phyloP scores from a whole-genome alignment of 2,797 vertebrate species.

The Scolopax rusticola region DNA sequence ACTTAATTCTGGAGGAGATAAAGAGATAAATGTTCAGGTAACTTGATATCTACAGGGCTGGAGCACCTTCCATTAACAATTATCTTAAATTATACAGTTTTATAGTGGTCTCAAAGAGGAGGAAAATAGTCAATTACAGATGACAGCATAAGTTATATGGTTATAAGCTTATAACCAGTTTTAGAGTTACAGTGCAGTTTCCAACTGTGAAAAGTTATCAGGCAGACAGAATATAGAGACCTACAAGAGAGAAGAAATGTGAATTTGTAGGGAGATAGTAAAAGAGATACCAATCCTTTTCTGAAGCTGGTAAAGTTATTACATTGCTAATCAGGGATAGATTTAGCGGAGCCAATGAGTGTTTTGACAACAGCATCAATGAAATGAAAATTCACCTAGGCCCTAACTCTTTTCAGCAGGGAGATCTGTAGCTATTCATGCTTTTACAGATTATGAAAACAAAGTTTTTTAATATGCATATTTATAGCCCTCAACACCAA shows the following conservation, averaged over 20 bases:
- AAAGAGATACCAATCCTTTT: not conserved
- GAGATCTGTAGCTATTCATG: not conserved
- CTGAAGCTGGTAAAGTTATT: not conserved
- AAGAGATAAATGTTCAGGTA: not conserved
- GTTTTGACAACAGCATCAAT: not conserved
- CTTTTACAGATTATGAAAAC: slow-evolving; percentile 30
- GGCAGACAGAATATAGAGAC: not conserved
- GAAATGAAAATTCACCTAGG: not conserved
- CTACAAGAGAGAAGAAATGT: not conserved
- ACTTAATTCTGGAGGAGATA: not conserved
- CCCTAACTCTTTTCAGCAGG: not conserved
- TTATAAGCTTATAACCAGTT: not conserved
- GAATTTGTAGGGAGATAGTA: not conserved
- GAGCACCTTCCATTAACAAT: not conserved
- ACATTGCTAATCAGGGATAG: not conserved
- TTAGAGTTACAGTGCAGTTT: not conserved
- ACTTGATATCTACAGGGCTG: slow-evolving; percentile 2
- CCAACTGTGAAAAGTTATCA: not conserved
- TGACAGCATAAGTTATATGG: not conserved
- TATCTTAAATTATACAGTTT: not conserved
- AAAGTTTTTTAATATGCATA: slow-evolving; percentile 34
- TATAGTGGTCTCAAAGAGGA: not conserved
- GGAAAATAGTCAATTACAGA: not conserved
- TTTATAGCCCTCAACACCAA: not conserved
- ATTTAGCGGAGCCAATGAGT: not conserved